Base-by-base conservation (phyloP, 2,113 vertebrate genomes). In the Tyto alba region DNA sequence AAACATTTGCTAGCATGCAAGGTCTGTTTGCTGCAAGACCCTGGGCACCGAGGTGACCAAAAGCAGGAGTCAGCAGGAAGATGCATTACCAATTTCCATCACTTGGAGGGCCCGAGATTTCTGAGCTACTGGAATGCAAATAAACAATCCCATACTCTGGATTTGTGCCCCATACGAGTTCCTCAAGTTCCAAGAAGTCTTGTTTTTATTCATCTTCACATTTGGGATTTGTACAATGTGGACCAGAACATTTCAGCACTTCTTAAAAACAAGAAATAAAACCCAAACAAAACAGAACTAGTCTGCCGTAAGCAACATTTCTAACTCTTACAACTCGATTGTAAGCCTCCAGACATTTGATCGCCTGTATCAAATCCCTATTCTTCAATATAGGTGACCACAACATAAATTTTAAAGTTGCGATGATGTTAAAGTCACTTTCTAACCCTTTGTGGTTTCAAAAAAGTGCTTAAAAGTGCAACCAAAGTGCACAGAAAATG, bases 141-240 rank as follows among this genome's bases (percentile, higher is more conserved):
- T 85, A 96, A 97, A 97, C 91, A 96, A 97, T 91, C 63, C 78
- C 71, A 78, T 88, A 87, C 73, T 92, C 92, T 94, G 95, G 94
- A 95, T 89, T 80, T 93, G 45, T 83, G 92, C 92, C 94, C 77
- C 84, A 62, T 36, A 83, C 2, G 5, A 91, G 94, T 96, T 95
- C 96, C 62, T 91, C 30, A 94, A 94, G 92, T 95, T 97, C 96
- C 96, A 97, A 97, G 93, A 96, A 97, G 75, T 73, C 74, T 80
- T 97, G 94, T 83, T 95, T 88, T 95, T 71, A 89, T 94, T 92
- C 87, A 82, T 94, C 71, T 59, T 89, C 75, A 63, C 93, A 63
- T 95, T 94, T 92, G 95, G 95, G 93, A 96, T 96, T 97, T 97
- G 53, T 93, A 86, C 91, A 96, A 80, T 84, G 69, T 85, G 92